These are phyloP conservation scores for Platysternon megacephalum DNA, from an alignment of 2,113 vertebrate genomes.

Conservation along the genomic window DNA sequence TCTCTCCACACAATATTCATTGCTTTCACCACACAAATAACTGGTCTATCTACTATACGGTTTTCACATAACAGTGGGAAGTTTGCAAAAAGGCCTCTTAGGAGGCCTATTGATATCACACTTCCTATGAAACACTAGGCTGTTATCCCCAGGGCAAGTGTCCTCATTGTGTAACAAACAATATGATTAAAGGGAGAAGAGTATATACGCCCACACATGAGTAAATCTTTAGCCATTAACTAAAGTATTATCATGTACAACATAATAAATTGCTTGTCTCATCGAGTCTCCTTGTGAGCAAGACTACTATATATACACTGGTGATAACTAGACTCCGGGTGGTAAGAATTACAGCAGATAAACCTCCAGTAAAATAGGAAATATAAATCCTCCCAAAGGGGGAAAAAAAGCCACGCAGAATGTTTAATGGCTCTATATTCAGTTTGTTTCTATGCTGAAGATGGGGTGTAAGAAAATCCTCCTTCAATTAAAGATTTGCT, in stretches of 20 bases:
- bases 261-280: not conserved
- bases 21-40: not conserved
- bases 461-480: not conserved
- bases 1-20: not conserved
- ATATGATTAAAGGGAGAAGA: not conserved
- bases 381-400: not conserved
- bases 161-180: not conserved
- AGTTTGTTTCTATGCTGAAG: not conserved
- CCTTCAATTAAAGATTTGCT: not conserved
- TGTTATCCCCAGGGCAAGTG: not conserved
- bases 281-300: not conserved
- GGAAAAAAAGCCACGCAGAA: too few relatives aligned
- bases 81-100: not conserved
- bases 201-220: not conserved
- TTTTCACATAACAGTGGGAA: not conserved
- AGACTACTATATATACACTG: fast-evolving
- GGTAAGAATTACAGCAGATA: not conserved
- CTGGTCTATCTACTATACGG: not conserved
- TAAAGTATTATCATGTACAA: fast-evolving
- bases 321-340: not conserved
- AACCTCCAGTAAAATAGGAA: not conserved
- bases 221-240: not conserved
- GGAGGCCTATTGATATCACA: not conserved
- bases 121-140: not conserved
- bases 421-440: not conserved